phyloP scores from a whole-genome alignment of 2,797 vertebrate genomes.

The Jordanella pulchra region DNA sequence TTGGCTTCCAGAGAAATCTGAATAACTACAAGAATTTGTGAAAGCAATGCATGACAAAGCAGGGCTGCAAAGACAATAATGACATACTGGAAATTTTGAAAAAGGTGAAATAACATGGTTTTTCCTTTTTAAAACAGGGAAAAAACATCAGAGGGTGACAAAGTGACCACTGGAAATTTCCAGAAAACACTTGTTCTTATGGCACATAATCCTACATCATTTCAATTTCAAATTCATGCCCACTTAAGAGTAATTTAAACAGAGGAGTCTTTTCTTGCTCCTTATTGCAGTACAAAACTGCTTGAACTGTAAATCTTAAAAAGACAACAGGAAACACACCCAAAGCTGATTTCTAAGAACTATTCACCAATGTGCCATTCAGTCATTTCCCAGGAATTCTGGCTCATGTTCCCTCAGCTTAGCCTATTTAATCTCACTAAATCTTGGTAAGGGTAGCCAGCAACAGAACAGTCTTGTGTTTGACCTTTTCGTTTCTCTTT shows the following conservation, averaged over 20 bases:
- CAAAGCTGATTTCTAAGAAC: slow-evolving; percentile 16
- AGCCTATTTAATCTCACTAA: slow-evolving; percentile 34
- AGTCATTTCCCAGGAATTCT: slow-evolving; percentile 44
- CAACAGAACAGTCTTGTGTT: slow-evolving; percentile 2
- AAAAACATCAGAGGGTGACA: not conserved
- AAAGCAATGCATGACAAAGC: not conserved
- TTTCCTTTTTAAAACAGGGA: not conserved
- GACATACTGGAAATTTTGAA: slow-evolving; percentile 6
- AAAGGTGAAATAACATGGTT: not conserved
- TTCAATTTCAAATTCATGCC: not conserved
- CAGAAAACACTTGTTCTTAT: slow-evolving; percentile 1
- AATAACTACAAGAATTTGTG: not conserved
- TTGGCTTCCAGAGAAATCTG: not conserved
- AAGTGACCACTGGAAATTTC: slow-evolving; percentile 8
- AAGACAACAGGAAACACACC: slow-evolving; percentile 14
- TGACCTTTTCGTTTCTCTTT: not conserved
- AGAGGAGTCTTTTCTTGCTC: not conserved
- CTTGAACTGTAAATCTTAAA: not conserved
- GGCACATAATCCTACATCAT: not conserved
- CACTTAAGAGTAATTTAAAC: not conserved
- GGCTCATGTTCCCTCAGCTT: slow-evolving; percentile 55
- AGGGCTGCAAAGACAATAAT: slow-evolving; percentile 7
- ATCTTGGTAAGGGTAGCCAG: slow-evolving; percentile 15
- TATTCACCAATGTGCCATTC: slow-evolving; percentile 29
- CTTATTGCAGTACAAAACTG: not conserved